Conservation (phyloP, 35 echinoderm and acorn worm species). For the Ptychodera flava region DNA sequence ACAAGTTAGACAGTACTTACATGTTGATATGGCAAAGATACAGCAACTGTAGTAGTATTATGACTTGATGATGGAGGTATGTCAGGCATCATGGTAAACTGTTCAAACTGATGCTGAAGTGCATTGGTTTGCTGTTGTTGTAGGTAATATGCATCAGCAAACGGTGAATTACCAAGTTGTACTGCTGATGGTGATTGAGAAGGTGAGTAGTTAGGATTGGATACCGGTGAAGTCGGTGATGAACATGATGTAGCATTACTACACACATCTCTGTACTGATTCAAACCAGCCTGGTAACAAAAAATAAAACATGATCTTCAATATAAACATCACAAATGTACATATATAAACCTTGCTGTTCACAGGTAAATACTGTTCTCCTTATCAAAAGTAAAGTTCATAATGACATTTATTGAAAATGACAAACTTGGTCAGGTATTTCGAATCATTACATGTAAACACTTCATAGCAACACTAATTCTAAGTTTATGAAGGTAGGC, state of each 20-base stretch:
- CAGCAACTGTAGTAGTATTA: background rate
- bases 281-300: slow-evolving; percentile 48
- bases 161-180: slow-evolving; percentile 41
- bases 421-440: too few species aligned
- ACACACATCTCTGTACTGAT: slow-evolving; percentile 82
- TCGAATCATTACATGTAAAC: too few species aligned
- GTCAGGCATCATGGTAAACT: slow-evolving; percentile 81
- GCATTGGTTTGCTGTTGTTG: slow-evolving; percentile 65
- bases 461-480: too few species aligned
- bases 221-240: slow-evolving; percentile 87
- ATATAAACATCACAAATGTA: too few species aligned
- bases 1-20: too few species aligned
- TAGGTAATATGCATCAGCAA: slow-evolving; percentile 49
- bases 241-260: slow-evolving; percentile 63
- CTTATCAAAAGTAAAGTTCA: too few species aligned
- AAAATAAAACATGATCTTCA: too few species aligned
- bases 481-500: too few species aligned
- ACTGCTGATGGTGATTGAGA: slow-evolving; percentile 57
- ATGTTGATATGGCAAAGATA: background rate
- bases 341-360: too few species aligned
- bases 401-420: too few species aligned
- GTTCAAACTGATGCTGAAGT: slow-evolving; percentile 81
- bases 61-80: background rate
- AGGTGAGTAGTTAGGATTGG: slow-evolving; percentile 86
- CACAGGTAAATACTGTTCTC: too few species aligned